Conservation (phyloP, 2,888 invertebrate genomes). For the Himalopsyche anomala region DNA sequence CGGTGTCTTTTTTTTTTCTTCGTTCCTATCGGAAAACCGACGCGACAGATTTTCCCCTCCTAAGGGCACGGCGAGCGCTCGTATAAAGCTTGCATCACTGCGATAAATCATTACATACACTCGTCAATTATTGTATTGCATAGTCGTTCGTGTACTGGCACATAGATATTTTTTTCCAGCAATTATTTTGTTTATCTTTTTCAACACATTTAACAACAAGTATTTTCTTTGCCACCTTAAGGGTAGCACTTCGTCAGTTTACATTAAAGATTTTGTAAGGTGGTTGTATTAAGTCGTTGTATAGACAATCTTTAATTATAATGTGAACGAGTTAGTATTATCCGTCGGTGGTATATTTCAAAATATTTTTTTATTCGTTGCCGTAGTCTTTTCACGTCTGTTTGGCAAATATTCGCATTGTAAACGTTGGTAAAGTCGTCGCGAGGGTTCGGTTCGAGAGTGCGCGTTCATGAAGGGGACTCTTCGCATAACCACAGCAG, state of each 20-base stretch:
- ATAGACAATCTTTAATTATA: neutral
- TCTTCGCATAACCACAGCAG: slow-evolving; percentile 19
- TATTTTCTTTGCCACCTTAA: too few species aligned
- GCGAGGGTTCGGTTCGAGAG: slow-evolving; percentile 31
- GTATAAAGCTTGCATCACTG: slow-evolving; percentile 51
- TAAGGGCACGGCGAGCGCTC: slow-evolving; percentile 44
- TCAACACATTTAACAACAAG: neutral
- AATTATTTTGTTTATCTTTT: slow-evolving; percentile 4
- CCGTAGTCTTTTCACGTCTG: neutral
- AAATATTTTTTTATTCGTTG: neutral
- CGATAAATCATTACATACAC: slow-evolving; percentile 49
- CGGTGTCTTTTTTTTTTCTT: slow-evolving; percentile 10
- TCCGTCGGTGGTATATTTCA: neutral
- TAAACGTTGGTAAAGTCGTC: slow-evolving; percentile 10
- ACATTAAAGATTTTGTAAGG: neutral
- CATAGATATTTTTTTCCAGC: neutral
- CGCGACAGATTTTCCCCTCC: slow-evolving; percentile 54
- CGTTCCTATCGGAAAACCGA: slow-evolving; percentile 38
- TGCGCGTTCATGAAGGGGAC: slow-evolving; percentile 60
- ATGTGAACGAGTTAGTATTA: neutral
- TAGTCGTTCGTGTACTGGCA: slow-evolving; percentile 38
- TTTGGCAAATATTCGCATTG: slow-evolving; percentile 2
- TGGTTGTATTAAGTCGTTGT: neutral
- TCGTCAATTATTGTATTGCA: slow-evolving; percentile 53
- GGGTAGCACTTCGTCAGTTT: neutral